These are phyloP conservation scores for Dermatemys mawii DNA, from an alignment of 2,113 vertebrate genomes.

Conservation along the genomic window DNA sequence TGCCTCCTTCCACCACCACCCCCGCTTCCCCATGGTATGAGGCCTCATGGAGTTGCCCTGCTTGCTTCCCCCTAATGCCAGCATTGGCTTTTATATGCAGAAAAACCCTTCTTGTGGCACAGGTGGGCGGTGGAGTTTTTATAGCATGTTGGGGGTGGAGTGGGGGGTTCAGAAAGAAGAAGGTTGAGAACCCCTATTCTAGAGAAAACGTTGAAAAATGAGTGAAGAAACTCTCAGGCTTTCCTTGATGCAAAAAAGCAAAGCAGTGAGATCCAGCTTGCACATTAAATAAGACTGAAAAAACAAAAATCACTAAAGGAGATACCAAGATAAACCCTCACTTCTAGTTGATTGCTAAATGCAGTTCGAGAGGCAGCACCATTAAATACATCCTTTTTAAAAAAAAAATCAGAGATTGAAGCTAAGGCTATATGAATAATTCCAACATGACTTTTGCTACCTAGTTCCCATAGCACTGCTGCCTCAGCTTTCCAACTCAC, in stretches of 20 bases:
- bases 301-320: neutral
- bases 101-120: no score
- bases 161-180: no score
- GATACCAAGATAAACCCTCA: neutral
- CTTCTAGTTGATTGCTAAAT: neutral
- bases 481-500: neutral
- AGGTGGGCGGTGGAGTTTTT: no score
- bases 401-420: neutral
- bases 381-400: neutral
- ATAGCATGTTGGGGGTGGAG: no score
- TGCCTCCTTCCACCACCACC: no score
- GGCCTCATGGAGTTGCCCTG: no score
- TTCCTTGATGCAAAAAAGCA: neutral
- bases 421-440: neutral
- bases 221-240: neutral
- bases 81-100: no score
- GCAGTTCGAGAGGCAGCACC: neutral
- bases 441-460: neutral
- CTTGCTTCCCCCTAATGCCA: no score
- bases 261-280: neutral
- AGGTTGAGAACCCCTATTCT: neutral
- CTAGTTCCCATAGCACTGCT: neutral
- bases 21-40: no score
- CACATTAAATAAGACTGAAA: neutral
- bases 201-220: neutral